These are phyloP conservation scores for Ricordea florida DNA, from an alignment of 92 coral and sea anemone genomes.

Conservation along the genomic window DNA sequence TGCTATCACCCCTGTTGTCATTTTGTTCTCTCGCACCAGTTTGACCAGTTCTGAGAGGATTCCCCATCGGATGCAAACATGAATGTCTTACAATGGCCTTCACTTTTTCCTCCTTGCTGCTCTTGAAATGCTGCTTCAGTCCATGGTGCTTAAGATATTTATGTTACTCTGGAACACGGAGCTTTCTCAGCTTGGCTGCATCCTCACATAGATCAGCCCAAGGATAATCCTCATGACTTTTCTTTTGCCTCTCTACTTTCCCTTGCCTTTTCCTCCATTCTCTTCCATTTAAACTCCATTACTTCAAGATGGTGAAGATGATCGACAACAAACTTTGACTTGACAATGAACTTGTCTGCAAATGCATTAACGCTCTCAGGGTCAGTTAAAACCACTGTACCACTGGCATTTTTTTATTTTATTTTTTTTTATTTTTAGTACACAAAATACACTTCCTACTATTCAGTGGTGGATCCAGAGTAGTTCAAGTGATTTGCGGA, in stretches of 20 bases:
- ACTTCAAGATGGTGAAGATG: constrained; percentile 30
- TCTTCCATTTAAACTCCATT: constrained; percentile 20
- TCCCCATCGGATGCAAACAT: background rate
- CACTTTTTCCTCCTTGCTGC: constrained; percentile 27
- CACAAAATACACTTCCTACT: too few relatives aligned
- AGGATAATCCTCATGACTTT: constrained; percentile 18
- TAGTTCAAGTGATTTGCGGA: too few relatives aligned
- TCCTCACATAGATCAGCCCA: constrained; percentile 46
- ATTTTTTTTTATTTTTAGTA: constrained; percentile 21
- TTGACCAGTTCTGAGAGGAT: too few relatives aligned
- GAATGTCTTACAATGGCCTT: constrained; percentile 19
- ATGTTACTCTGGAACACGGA: constrained; percentile 30
- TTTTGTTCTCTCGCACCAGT: too few relatives aligned
- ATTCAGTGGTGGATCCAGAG: too few relatives aligned
- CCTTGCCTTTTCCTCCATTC: constrained; percentile 36
- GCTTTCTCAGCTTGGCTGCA: constrained; percentile 22
- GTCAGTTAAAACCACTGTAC: background rate
- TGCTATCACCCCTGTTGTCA: too few relatives aligned
- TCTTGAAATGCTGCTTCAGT: constrained; percentile 22
- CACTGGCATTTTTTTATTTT: background rate
- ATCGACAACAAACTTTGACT: constrained; percentile 27
- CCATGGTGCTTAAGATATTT: constrained; percentile 33
- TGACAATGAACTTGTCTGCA: constrained; percentile 34
- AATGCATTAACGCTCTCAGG: background rate
- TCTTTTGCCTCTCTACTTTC: constrained; percentile 49